phyloP scores from a whole-genome alignment of 2,797 vertebrate genomes.

The Enteromius trimaculatus region DNA sequence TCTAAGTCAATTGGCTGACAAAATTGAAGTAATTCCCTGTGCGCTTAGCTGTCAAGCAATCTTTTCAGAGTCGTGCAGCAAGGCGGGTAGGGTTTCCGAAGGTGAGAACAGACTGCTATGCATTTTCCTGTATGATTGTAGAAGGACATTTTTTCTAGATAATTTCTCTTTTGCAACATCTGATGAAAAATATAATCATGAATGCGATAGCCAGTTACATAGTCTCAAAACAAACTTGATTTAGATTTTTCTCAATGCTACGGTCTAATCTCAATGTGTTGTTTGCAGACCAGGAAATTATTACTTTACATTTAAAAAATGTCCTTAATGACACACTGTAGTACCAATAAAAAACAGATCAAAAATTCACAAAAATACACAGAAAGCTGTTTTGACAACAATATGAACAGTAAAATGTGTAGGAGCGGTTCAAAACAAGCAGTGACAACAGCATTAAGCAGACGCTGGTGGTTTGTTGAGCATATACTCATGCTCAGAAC shows the following conservation, averaged over 20 bases:
- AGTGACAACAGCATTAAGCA: slow-evolving; percentile 25
- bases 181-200: slow-evolving; percentile 4
- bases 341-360: neutral
- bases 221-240: neutral
- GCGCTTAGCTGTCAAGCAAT: slow-evolving; percentile 60
- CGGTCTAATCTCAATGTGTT: neutral
- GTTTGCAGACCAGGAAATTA: neutral
- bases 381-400: slow-evolving; percentile 38
- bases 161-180: slow-evolving; percentile 28
- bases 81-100: slow-evolving; percentile 13
- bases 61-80: slow-evolving; percentile 47
- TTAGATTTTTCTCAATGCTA: neutral
- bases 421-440: slow-evolving; percentile 30
- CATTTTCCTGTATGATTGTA: neutral
- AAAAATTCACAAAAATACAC: slow-evolving; percentile 13
- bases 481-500: slow-evolving; percentile 31
- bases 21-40: slow-evolving; percentile 62
- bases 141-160: slow-evolving; percentile 20
- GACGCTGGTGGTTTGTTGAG: slow-evolving; percentile 47
- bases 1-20: slow-evolving; percentile 55
- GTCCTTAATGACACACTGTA: too few relatives aligned
- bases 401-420: slow-evolving; percentile 8
- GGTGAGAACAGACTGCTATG: slow-evolving; percentile 27
- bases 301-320: neutral
- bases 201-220: neutral